Conservation (phyloP, 2,113 vertebrate genomes). For the Rafetus swinhoei region DNA sequence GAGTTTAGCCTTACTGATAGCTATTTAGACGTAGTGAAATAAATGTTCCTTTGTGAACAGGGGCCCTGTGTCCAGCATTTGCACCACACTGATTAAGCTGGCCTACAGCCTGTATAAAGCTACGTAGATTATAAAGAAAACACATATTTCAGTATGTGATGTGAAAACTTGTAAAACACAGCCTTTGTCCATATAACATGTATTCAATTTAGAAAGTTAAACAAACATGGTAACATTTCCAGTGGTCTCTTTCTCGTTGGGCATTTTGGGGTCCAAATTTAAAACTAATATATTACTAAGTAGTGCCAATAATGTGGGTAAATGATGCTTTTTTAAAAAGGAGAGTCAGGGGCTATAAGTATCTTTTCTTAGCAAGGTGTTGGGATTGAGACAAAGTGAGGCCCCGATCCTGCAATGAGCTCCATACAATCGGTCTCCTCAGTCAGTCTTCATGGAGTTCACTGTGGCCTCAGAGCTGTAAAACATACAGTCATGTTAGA, state of each 20-base stretch:
- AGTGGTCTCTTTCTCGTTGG: slow-evolving; percentile 27
- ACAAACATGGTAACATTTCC: slow-evolving; percentile 60
- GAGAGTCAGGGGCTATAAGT: slow-evolving; percentile 11
- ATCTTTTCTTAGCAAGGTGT: background rate
- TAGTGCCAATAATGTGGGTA: slow-evolving; percentile 6
- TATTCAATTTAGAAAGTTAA: slow-evolving; percentile 64
- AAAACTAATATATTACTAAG: slow-evolving; percentile 42
- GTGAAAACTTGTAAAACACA: slow-evolving; percentile 66
- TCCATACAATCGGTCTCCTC: background rate
- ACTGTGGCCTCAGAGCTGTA: background rate
- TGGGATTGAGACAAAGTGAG: background rate
- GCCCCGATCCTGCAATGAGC: background rate
- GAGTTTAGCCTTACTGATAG: slow-evolving; percentile 50
- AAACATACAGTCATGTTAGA: background rate
- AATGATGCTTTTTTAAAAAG: slow-evolving; percentile 4
- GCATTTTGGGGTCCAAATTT: slow-evolving; percentile 36
- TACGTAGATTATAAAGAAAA: slow-evolving; percentile 74
- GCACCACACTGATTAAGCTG: slow-evolving; percentile 74
- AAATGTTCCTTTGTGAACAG: slow-evolving; percentile 67
- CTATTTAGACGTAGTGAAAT: slow-evolving; percentile 53
- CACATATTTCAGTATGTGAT: slow-evolving; percentile 58
- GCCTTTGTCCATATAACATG: slow-evolving; percentile 66
- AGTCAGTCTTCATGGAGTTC: background rate
- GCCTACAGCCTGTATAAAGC: slow-evolving; percentile 74
- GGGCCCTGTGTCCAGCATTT: slow-evolving; percentile 63